A percentile compares a stretch with the other conserved stretches of the same genome.
Evolutionary conservation across 2,113 vertebrate species (phyloP).

Genomic region (Notarius lentiginosus): DNA sequence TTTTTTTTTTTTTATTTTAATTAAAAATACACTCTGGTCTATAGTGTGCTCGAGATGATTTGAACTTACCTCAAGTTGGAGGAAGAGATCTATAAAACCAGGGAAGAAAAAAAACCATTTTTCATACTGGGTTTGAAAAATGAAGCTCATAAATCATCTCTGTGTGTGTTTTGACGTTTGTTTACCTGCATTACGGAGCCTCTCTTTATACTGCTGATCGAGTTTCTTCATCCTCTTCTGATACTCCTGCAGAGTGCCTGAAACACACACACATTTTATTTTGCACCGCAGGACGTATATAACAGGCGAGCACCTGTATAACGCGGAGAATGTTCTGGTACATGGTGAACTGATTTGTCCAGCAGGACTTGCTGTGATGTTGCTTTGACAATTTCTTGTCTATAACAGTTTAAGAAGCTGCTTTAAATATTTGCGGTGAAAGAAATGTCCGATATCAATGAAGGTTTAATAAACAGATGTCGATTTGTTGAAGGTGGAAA

Average conservation of each 20-base stretch:
- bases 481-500: neutral
- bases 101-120: constrained; percentile 54
- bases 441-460: neutral
- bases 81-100: constrained; percentile 84
- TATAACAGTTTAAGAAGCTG: neutral
- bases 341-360: neutral
- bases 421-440: neutral
- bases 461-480: neutral
- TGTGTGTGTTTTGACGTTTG: neutral
- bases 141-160: neutral
- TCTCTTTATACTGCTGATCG: constrained; percentile 97
- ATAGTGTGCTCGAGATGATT: neutral
- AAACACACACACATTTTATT: neutral
- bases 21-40: neutral
- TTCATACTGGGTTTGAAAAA: neutral
- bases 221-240: constrained; percentile 99
- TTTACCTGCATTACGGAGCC: constrained; percentile 91
- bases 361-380: neutral
- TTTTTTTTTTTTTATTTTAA: neutral
- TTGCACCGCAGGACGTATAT: neutral
- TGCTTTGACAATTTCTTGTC: neutral
- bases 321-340: neutral
- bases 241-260: constrained; percentile 95
- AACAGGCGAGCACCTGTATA: neutral
- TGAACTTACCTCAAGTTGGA: constrained; percentile 90